Evolutionary conservation across 2,797 vertebrate species (phyloP).

Genomic region (Danio aesculapii): DNA sequence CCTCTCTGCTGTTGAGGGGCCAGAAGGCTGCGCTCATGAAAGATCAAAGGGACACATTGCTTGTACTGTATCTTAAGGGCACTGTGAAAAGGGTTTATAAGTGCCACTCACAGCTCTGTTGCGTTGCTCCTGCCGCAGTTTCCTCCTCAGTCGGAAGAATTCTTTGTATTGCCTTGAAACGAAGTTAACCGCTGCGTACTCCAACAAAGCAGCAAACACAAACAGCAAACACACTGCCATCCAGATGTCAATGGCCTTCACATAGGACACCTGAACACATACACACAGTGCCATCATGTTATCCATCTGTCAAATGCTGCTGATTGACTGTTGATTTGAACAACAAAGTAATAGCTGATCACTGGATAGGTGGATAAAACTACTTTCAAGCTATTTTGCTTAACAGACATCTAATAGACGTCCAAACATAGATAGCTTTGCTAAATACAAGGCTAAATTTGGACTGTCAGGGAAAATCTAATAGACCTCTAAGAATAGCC

Average conservation of each 20-base stretch:
- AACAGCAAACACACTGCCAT: slow-evolving; percentile 97
- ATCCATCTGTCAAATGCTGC: background rate
- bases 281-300: background rate
- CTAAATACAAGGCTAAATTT: too few species aligned
- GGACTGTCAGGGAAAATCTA: too few species aligned
- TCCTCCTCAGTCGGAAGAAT: slow-evolving; percentile 88
- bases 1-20: background rate
- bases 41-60: background rate
- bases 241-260: slow-evolving; percentile 98
- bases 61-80: slow-evolving; percentile 10
- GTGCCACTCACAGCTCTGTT: slow-evolving; percentile 84
- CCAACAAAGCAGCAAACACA: slow-evolving; percentile 91
- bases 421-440: too few species aligned
- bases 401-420: too few species aligned
- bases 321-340: background rate
- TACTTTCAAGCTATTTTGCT: background rate
- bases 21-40: slow-evolving; percentile 1
- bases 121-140: slow-evolving; percentile 79
- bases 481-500: too few species aligned
- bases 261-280: slow-evolving; percentile 88
- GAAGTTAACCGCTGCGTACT: slow-evolving; percentile 95
- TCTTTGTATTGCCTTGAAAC: slow-evolving; percentile 96
- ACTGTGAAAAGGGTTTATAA: background rate
- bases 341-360: background rate
- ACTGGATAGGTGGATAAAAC: slow-evolving; percentile 16